Evolutionary conservation across 2,888 invertebrate genomes (phyloP).

Genomic region (Oligia fasciuncula): DNA sequence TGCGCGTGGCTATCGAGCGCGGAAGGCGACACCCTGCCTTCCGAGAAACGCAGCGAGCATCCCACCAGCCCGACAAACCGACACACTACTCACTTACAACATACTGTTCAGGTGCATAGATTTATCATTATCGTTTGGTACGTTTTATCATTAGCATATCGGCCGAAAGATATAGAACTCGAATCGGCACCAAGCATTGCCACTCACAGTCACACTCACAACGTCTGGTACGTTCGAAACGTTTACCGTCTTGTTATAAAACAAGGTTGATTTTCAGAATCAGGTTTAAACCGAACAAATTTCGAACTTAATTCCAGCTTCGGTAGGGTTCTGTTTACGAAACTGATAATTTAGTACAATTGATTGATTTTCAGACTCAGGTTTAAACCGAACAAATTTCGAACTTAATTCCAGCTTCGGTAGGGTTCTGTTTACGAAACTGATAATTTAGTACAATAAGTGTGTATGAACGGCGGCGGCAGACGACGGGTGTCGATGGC

Average conservation of each 20-base stretch:
- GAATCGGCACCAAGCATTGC: not conserved
- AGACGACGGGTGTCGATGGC: not conserved
- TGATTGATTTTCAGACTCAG: not conserved
- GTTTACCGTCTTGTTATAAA: not conserved
- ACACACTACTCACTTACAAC: constrained; percentile 35
- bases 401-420: not conserved
- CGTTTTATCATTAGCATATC: constrained; percentile 3
- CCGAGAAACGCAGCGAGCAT: constrained; percentile 75
- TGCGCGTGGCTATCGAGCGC: constrained; percentile 50
- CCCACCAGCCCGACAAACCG: constrained; percentile 51
- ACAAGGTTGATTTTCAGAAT: not conserved
- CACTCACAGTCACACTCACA: not conserved
- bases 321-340: not conserved
- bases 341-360: not conserved
- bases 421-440: not conserved
- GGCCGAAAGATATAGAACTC: not conserved
- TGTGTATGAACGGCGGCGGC: too few relatives aligned
- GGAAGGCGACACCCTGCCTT: constrained; percentile 78
- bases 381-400: not conserved
- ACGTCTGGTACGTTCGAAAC: not conserved
- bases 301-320: not conserved
- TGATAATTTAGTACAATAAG: not conserved
- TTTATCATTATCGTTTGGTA: constrained; percentile 21
- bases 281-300: not conserved
- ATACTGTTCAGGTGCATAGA: constrained; percentile 21